Evolutionary conservation across 2,888 invertebrate genomes (phyloP), one percentile per base, ranked within the genome.

Genomic region (Odontocerum albicorne): DNA sequence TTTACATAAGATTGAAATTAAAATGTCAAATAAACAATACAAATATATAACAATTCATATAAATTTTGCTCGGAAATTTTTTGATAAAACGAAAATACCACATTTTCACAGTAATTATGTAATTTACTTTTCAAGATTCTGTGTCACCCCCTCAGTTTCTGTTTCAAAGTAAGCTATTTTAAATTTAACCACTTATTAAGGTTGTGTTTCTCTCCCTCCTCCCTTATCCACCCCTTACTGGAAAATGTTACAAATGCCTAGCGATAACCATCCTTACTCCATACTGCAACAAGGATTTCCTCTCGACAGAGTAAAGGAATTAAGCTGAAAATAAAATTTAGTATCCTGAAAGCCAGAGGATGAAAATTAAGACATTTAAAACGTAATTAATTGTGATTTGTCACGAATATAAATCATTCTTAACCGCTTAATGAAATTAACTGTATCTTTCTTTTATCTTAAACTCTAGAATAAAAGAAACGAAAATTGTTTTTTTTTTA

Each of bases 141-240:
- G 38, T 16, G 20, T 35, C 17, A 32, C 54, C 49, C 54, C 42
- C 36, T 31, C 12, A 46, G 39, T 21, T 21, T 36, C 49, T 57
- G 39, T 46, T 31, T 44, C 52, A 47, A 49, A 55, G 55, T 60
- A 60, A 55, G 60, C 57, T 55, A 57, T 60, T 60, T 60, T 57
- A 57, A 57, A 60, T 60, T 51, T 55, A 55, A 60, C 60, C 60
- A 49, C 60, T 57, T 60, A 60, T 60, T 60, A 60, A 57, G 56
- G 55, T 47, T 45, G 56, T 45, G 46, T 40, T 42, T 32, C 32
- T 38, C 20, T 21, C 31, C 27, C 27, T 10, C 38, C 16, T 20
- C 21, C 20, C 32, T 38, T 43, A 8, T 20, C 31, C 13, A 22
- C 20, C 20, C 21, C 39, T 35, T 17, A 19, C 16, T 20, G 19